Base-by-base conservation (phyloP, 2,888 invertebrate species). In the Xestia sexstrigata region DNA sequence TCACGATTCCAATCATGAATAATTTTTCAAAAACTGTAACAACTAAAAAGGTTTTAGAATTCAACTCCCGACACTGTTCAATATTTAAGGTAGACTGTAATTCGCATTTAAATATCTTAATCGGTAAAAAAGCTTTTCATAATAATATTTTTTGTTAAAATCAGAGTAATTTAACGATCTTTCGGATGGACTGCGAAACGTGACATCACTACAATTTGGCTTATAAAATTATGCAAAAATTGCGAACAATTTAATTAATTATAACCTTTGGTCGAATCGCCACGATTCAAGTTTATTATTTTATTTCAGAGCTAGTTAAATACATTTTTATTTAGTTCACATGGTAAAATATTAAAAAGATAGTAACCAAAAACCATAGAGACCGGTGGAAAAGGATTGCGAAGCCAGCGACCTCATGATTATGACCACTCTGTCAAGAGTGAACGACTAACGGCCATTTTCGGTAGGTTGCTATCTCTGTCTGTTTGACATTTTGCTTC, bases 151-250 rank as follows among this genome's bases (percentile, higher is more conserved):
- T 23, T 42, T 30, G 42, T 23, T 58, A 45, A 23, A 15, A 60
- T 52, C 8, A 52, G 8, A 39, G 4, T 35, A 20, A 39, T 26
- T 55, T 52, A 17, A 35, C 9, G 17, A 39, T n/a, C 9, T 39
- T n/a, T 49, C 52, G 17, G 8, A 2, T n/a, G 1, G 17, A n/a
- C 52, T n/a, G 17, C 0, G 17, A 52, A 35, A 35, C 68, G 35
- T 68, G 49, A 68, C 30, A 68, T 35, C 15, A 49, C 23, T 52
- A 23, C 30, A 68, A 68, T 68, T 68, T 23, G 49, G 47, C 23
- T 23, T 8, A 35, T 68, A 30, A 68, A 47, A 47, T 26, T 11
- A 47, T 3, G 47, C 30, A 35, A 15, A 7, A 6, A 67, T 26
- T 3, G 47, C 30, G 49, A 15, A 7, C 11, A 67, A 67, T 4